Base-by-base conservation (phyloP, 2,888 invertebrate species). In the Peribatodes rhomboidaria region DNA sequence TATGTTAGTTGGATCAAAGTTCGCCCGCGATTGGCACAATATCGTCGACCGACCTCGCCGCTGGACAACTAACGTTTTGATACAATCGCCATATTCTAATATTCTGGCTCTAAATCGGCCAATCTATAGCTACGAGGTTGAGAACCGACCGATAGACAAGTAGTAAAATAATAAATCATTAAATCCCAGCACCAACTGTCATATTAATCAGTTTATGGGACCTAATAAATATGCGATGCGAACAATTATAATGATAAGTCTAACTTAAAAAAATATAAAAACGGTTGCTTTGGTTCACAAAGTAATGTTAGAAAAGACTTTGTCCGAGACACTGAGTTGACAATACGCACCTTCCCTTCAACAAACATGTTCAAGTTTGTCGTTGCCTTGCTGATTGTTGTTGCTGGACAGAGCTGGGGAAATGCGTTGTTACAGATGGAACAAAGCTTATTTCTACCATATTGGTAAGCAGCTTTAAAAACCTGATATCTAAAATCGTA, bases 231-330 rank as follows among this genome's bases (percentile, higher is more conserved):
- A 50, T 37, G n/a, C n/a, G n/a, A n/a, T 35, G 20, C n/a, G 7
- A 1, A 35, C 35, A 18, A 50, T 50, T 18, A 18, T 35, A 11
- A 35, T 18, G 50, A 50, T 50, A 37, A 50, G 18, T 35, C 1
- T 33, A 50, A 18, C 50, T n/a, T 46, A n/a, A n/a, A n/a, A n/a
- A n/a, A 16, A 20, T 50, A 50, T 50, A 50, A 35, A 50, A 37
- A 35, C 18, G 8, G 1, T 16, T 11, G 1, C 6, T 33, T 33
- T 6, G 33, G 11, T 11, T 11, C 1, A 11, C 11, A 16, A 50
- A 35, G 14, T 33, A 50, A 37, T 35, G 35, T 35, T 50, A 50
- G 50, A 13, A 35, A 50, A 35, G 10, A 13, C 18, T 18, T 18
- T 3, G 20, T 50, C 9, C n/a, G n/a, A n/a, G 9, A 9, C n/a